phyloP scores from a whole-genome alignment of 1,140 invertebrate genomes.

The Agrypnia vestita region DNA sequence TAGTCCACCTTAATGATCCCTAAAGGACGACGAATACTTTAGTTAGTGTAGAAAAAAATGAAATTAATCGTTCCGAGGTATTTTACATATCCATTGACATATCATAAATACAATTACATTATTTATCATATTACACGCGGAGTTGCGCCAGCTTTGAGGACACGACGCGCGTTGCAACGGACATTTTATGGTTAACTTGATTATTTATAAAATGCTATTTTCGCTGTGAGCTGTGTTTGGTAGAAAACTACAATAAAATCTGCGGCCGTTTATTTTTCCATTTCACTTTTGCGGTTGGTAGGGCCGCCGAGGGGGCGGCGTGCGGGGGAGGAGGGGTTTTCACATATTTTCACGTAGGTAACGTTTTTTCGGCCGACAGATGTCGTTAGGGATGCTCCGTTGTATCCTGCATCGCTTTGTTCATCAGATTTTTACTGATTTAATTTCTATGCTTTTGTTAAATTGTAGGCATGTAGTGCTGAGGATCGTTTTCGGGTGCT shows the following conservation, averaged over 20 bases:
- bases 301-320: not conserved
- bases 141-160: not conserved
- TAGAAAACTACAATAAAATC: slow-evolving; percentile 52
- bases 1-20: too few relatives aligned
- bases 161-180: slow-evolving; percentile 43
- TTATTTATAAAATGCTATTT: slow-evolving; percentile 52
- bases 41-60: too few relatives aligned
- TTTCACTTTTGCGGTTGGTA: slow-evolving; percentile 43
- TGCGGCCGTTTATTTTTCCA: slow-evolving; percentile 55
- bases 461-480: not conserved
- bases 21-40: too few relatives aligned
- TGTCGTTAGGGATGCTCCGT: slow-evolving; percentile 27
- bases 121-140: too few relatives aligned
- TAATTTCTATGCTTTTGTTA: slow-evolving; percentile 23
- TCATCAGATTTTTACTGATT: slow-evolving; percentile 37
- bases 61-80: too few relatives aligned
- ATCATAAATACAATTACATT: too few relatives aligned
- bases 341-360: slow-evolving; percentile 53
- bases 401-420: slow-evolving; percentile 35
- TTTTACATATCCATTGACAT: too few relatives aligned
- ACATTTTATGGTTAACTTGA: slow-evolving; percentile 49
- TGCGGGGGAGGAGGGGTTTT: slow-evolving; percentile 41
- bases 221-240: slow-evolving; percentile 18
- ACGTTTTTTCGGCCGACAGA: slow-evolving; percentile 48
- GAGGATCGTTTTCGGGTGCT: too few relatives aligned